Conservation (phyloP, 2,113 vertebrate genomes). For the Micromys minutus region DNA sequence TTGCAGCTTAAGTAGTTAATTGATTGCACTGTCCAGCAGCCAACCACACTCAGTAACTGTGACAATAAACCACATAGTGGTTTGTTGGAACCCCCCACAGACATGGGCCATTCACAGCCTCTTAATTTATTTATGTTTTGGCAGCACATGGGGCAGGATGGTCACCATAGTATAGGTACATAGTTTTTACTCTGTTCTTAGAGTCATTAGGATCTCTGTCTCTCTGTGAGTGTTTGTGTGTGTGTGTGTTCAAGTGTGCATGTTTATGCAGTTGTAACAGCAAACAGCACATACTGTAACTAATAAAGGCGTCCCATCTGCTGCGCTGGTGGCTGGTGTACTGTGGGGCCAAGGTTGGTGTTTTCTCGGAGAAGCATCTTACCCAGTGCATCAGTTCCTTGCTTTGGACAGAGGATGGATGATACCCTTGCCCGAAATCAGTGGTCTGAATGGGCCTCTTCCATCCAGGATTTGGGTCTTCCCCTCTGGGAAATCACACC, state of each 20-base stretch:
- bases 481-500: not conserved
- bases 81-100: not conserved
- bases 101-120: not conserved
- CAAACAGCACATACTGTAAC: not conserved
- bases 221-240: not conserved
- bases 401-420: not conserved
- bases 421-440: not conserved
- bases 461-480: not conserved
- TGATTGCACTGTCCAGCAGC: not conserved
- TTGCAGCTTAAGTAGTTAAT: constrained; percentile 49
- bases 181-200: not conserved
- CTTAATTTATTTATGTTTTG: not conserved
- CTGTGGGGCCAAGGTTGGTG: not conserved
- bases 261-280: not conserved
- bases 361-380: not conserved
- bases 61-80: not conserved
- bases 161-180: not conserved
- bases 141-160: not conserved
- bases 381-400: not conserved
- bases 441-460: no score
- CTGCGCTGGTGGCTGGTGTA: not conserved
- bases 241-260: not conserved
- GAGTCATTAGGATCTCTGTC: no score
- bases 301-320: not conserved
- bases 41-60: not conserved